phyloP scores from a whole-genome alignment of 2,113 vertebrate species.

The Eptesicus fuscus region DNA sequence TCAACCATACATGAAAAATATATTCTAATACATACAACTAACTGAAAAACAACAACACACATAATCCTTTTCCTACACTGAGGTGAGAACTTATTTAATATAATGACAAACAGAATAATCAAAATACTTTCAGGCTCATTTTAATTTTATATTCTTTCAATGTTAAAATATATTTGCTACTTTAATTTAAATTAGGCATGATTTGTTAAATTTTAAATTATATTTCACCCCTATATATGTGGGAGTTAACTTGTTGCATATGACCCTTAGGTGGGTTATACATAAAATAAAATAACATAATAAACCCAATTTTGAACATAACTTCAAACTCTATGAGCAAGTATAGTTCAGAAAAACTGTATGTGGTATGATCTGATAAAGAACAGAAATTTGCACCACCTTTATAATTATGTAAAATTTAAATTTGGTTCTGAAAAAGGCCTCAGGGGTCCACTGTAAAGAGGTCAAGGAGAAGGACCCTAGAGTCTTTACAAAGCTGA shows the following conservation, averaged over 20 bases:
- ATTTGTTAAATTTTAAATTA: background rate
- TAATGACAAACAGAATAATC: background rate
- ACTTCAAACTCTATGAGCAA: background rate
- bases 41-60: background rate
- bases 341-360: background rate
- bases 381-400: background rate
- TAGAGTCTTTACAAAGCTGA: background rate
- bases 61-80: background rate
- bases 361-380: background rate
- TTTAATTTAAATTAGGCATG: background rate
- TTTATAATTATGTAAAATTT: constrained; percentile 13
- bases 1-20: background rate
- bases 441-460: background rate
- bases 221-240: background rate
- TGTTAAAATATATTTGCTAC: background rate
- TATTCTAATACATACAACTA: background rate
- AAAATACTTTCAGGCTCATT: background rate
- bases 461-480: background rate
- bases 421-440: background rate
- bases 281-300: background rate
- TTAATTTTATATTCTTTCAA: background rate
- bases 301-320: background rate
- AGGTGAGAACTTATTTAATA: background rate
- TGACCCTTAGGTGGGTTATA: background rate
- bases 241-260: background rate